These are phyloP conservation scores for Alsophila aescularia DNA, from an alignment of 2,888 invertebrate genomes.

Conservation along the genomic window DNA sequence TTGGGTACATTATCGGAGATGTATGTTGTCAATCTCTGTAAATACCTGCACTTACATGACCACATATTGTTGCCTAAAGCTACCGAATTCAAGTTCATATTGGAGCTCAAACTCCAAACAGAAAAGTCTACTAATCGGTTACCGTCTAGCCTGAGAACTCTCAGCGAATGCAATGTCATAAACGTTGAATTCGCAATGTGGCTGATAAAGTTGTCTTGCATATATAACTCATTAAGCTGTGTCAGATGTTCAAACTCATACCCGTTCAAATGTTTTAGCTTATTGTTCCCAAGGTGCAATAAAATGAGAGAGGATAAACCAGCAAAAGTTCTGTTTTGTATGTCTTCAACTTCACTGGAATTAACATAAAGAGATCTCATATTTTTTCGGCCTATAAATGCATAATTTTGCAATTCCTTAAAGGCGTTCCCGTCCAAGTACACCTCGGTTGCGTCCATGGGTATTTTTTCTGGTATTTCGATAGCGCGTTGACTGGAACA, in stretches of 20 bases:
- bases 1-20: conserved; percentile 91
- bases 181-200: conserved; percentile 92
- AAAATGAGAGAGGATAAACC: conserved; percentile 91
- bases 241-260: conserved; percentile 93
- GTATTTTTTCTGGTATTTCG: conserved; percentile 93
- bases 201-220: conserved; percentile 93
- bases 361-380: conserved; percentile 94
- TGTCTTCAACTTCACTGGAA: conserved; percentile 91
- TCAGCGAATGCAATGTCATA: conserved; percentile 88
- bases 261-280: conserved; percentile 90
- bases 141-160: conserved; percentile 91
- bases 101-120: conserved; percentile 88
- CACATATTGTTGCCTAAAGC: conserved; percentile 94
- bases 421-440: conserved; percentile 96
- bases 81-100: conserved; percentile 87
- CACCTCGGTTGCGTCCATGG: conserved; percentile 97
- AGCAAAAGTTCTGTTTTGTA: conserved; percentile 95
- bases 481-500: conserved; percentile 91
- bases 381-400: conserved; percentile 95
- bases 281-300: conserved; percentile 94
- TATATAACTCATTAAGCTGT: conserved; percentile 91
- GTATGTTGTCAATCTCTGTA: conserved; percentile 92
- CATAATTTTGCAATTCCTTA: conserved; percentile 92
- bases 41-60: conserved; percentile 95
- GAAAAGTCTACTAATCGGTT: conserved; percentile 92